Evolutionary conservation across 2,113 vertebrate genomes (phyloP).

Genomic region (Pachyramphus minor): DNA sequence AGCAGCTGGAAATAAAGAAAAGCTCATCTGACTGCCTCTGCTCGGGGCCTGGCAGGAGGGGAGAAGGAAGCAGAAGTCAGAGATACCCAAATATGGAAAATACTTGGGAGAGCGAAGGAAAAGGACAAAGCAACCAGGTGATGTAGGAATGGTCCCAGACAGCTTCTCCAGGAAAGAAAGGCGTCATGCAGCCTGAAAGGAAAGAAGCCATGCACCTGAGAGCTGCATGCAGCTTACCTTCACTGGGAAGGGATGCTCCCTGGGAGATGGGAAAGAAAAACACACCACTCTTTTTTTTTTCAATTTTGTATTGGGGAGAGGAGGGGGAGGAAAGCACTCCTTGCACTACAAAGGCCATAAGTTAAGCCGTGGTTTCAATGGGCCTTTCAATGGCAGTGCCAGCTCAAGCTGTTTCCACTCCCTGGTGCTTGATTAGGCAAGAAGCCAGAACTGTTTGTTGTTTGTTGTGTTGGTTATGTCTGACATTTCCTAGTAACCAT

Average conservation of each 20-base stretch:
- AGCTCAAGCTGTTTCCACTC: neutral
- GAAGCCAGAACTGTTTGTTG: neutral
- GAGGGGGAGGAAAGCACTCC: neutral
- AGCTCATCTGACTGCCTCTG: neutral
- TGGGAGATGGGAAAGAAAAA: neutral
- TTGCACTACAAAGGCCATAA: neutral
- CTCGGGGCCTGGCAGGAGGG: neutral
- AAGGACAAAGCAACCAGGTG: neutral
- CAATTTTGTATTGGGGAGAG: no score
- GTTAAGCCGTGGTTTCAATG: neutral
- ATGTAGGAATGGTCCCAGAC: neutral
- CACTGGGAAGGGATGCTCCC: neutral
- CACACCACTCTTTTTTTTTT: neutral
- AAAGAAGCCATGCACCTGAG: neutral
- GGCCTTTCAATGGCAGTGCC: neutral
- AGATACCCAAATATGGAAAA: neutral
- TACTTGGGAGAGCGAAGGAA: neutral
- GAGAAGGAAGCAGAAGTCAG: neutral
- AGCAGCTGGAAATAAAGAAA: conserved; percentile 26
- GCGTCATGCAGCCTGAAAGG: neutral
- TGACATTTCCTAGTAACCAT: neutral
- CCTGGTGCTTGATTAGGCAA: neutral
- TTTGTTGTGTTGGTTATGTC: neutral
- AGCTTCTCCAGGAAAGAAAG: neutral
- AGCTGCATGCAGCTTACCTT: neutral